Conservation (phyloP, 2,888 invertebrate genomes). For the Ichneumoninae sp. region DNA sequence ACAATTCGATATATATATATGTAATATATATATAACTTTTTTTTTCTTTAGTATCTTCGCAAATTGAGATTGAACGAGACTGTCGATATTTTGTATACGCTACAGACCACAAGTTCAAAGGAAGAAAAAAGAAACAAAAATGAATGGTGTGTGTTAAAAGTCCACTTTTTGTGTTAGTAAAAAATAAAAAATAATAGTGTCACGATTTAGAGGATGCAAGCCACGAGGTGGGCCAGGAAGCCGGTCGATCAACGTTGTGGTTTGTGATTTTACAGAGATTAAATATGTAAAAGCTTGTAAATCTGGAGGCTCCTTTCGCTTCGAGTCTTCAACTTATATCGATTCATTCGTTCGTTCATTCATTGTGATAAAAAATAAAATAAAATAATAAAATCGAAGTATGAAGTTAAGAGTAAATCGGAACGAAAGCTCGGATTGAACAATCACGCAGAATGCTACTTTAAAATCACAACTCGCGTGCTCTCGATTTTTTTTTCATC, state of each 20-base stretch:
- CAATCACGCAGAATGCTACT: constrained; percentile 26
- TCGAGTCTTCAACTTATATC: constrained; percentile 34
- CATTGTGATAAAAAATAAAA: constrained; percentile 56
- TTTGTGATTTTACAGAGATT: constrained; percentile 57
- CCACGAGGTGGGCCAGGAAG: constrained; percentile 20
- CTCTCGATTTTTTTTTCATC: constrained; percentile 39
- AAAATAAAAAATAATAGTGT: constrained; percentile 17
- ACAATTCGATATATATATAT: constrained; percentile 30
- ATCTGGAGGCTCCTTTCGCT: constrained; percentile 32
- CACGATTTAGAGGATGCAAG: constrained; percentile 36
- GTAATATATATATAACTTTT: constrained; percentile 40
- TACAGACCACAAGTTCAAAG: constrained; percentile 62
- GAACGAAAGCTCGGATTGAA: constrained; percentile 39
- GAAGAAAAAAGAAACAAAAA: constrained; percentile 32
- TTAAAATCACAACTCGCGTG: constrained; percentile 55
- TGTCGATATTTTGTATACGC: constrained; percentile 67
- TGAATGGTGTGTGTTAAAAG: constrained; percentile 22
- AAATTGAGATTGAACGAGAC: constrained; percentile 59
- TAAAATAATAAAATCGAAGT: constrained; percentile 35
- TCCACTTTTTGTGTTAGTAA: constrained; percentile 33
- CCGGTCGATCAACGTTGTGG: constrained; percentile 47
- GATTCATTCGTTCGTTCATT: constrained; percentile 59
- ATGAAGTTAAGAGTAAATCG: constrained; percentile 23
- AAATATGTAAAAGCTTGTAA: constrained; percentile 24
- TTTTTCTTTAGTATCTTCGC: constrained; percentile 54